These are phyloP conservation scores for Chaenocephalus aceratus DNA, from an alignment of 2,113 vertebrate species.

Conservation along the genomic window DNA sequence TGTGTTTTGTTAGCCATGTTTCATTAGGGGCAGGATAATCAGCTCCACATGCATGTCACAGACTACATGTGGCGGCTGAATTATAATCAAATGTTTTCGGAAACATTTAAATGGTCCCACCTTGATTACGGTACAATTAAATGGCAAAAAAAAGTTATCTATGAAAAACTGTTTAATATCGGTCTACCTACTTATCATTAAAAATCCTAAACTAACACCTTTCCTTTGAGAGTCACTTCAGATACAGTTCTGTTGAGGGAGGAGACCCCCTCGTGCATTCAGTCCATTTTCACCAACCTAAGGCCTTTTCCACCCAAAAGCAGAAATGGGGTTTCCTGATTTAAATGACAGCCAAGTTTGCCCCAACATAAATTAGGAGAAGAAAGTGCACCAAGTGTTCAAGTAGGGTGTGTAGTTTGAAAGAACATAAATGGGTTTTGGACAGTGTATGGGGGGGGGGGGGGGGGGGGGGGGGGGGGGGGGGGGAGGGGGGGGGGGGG, in stretches of 20 bases:
- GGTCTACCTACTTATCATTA: constrained; percentile 39
- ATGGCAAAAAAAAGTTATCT: constrained; percentile 30
- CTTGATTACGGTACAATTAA: constrained; percentile 59
- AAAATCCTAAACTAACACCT: constrained; percentile 72
- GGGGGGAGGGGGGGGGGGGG: neutral
- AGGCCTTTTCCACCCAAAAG: constrained; percentile 61
- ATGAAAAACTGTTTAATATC: constrained; percentile 13
- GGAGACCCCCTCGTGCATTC: constrained; percentile 39
- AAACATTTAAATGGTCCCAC: constrained; percentile 63
- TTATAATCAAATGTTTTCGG: constrained; percentile 64
- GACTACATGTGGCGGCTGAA: constrained; percentile 44
- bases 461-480: constrained; percentile 33
- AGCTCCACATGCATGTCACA: constrained; percentile 11
- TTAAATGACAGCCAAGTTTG: constrained; percentile 70
- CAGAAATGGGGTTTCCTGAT: constrained; percentile 72
- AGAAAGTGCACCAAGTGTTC: constrained; percentile 98
- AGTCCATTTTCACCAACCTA: constrained; percentile 58
- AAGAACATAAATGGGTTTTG: constrained; percentile 65
- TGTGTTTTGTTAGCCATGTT: neutral
- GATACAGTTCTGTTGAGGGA: constrained; percentile 67
- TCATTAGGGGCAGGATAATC: neutral
- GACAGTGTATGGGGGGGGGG: neutral
- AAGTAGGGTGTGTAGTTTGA: constrained; percentile 90
- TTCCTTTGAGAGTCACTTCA: constrained; percentile 75
- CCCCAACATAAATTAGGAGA: constrained; percentile 80